Evolutionary conservation across 2,797 vertebrate genomes (phyloP), one percentile per base, ranked within the genome.

Genomic region (Tragelaphus eurycerus): DNA sequence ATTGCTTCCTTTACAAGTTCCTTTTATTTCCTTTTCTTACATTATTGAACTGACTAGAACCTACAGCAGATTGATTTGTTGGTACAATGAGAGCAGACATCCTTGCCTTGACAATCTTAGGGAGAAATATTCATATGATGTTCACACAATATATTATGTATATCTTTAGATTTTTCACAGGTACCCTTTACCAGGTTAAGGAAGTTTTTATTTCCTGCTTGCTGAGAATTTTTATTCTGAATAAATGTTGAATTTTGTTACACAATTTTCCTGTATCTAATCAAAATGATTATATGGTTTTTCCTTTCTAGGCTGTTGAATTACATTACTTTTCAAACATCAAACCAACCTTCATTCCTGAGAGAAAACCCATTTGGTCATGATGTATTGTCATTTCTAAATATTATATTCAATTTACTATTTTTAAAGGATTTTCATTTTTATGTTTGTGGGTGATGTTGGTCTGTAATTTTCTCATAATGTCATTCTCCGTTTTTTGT

Each of bases 251-350:
- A 86, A 52, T 86, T 89, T 67, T 34, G 29, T 78, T 89, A 50
- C 27, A n/a, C 79, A 34, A 14, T 85, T 86, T 93, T 52, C 27
- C 52, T 86, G 1, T 34, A 60, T 59, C 52, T 86, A 74, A 62
- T 82, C 82, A 74, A 84, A 34, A 71, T 71, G 31, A 85, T 55
- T n/a, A 31, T 46, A 43, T 71, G 43, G 7, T 34, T 90, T 89
- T 67, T 90, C 19, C 50, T 52, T 84, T 67, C 55, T 52, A 92
- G 27, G 55, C 62, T 60, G 19, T n/a, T 64, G 55, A 96, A 57
- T 64, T 91, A 67, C 31, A 55, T 55, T 79, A 64, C n/a, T 88
- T 96, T 92, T 59, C 71, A 88, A 78, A 92, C 52, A 87, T 84
- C 59, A 94, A 78, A 89, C 29, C 79, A 95, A 89, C 67, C 23